Evolutionary conservation across 2,797 vertebrate species (phyloP).

Genomic region (Tadarida brasiliensis): DNA sequence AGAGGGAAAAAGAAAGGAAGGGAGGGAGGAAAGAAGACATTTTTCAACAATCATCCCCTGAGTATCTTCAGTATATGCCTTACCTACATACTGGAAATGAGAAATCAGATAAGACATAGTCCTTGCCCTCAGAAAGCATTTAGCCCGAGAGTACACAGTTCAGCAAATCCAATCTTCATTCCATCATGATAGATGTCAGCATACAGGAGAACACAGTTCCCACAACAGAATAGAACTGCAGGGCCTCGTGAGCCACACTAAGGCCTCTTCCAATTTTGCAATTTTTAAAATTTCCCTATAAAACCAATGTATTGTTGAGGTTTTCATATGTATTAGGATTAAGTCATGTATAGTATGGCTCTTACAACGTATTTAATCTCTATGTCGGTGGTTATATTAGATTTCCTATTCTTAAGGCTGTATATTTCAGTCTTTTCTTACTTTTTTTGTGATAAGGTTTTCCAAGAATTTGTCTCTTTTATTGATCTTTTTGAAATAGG

Average conservation of each 20-base stretch:
- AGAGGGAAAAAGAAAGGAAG: neutral
- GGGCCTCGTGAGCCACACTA: neutral
- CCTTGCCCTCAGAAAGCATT: constrained; percentile 34
- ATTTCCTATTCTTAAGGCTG: neutral
- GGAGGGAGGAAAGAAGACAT: neutral
- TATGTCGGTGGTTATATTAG: neutral
- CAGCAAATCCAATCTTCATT: constrained; percentile 17
- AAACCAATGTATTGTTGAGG: constrained; percentile 20
- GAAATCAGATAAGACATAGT: constrained; percentile 32
- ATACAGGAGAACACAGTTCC: neutral
- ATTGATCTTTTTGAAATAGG: constrained; percentile 66
- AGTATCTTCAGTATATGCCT: neutral
- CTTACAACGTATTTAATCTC: constrained; percentile 19
- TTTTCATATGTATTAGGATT: constrained; percentile 42
- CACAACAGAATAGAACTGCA: neutral
- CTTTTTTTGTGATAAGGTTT: neutral
- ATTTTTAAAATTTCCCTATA: constrained; percentile 52
- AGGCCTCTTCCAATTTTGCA: constrained; percentile 11
- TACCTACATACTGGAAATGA: neutral
- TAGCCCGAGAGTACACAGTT: neutral
- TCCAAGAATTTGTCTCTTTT: constrained; percentile 55
- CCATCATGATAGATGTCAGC: neutral
- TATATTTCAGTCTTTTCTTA: neutral
- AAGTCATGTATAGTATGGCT: neutral
- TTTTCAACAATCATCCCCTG: neutral